These are phyloP conservation scores for Hirundo rustica DNA, from an alignment of 2,797 vertebrate species.

Conservation along the genomic window DNA sequence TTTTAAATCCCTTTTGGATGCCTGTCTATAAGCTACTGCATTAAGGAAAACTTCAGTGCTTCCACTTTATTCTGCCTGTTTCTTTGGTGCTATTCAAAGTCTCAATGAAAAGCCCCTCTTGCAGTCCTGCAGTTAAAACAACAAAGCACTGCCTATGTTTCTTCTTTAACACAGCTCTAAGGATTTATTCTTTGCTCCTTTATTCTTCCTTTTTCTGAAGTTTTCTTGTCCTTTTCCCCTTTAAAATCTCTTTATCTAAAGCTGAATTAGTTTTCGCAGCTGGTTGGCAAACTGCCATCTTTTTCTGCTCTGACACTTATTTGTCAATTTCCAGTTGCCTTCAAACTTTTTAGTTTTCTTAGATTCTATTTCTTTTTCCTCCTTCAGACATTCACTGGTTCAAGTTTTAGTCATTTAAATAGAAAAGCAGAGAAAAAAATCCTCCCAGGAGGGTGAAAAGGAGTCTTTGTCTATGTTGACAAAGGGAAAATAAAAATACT, in stretches of 20 bases:
- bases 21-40: constrained; percentile 32
- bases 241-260: constrained; percentile 74
- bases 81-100: constrained; percentile 58
- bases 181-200: constrained; percentile 63
- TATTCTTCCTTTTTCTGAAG: constrained; percentile 60
- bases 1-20: constrained; percentile 24
- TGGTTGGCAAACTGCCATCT: constrained; percentile 63
- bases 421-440: neutral
- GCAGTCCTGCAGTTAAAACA: constrained; percentile 64
- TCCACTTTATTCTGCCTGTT: constrained; percentile 42
- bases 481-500: constrained; percentile 9
- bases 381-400: neutral
- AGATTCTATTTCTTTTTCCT: constrained; percentile 19
- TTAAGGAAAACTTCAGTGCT: constrained; percentile 42
- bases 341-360: constrained; percentile 53
- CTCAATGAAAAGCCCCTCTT: constrained; percentile 46
- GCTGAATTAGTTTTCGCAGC: constrained; percentile 70
- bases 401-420: constrained; percentile 23
- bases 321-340: constrained; percentile 67
- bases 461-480: neutral
- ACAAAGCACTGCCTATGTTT: constrained; percentile 51
- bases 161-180: constrained; percentile 59
- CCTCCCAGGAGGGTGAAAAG: neutral
- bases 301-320: constrained; percentile 57
- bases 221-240: constrained; percentile 67